These are phyloP conservation scores for Sylvilagus floridanus DNA, from an alignment of 2,797 vertebrate genomes.

Conservation along the genomic window DNA sequence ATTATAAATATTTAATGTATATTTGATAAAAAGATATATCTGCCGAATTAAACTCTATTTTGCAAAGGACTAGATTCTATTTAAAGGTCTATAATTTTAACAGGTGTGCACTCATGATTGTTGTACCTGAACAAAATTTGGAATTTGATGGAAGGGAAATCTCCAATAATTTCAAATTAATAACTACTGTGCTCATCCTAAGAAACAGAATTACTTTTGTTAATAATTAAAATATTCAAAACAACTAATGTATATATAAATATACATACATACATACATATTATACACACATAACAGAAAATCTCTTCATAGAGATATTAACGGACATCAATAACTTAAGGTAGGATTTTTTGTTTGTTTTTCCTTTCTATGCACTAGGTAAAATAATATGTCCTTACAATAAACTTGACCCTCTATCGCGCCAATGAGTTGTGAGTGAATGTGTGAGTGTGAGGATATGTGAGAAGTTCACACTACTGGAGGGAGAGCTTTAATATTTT, in stretches of 20 bases:
- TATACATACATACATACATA: neutral
- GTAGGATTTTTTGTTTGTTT: neutral
- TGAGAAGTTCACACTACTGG: neutral
- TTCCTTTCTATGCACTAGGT: neutral
- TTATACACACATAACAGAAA: neutral
- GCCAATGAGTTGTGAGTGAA: no score
- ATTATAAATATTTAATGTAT: neutral
- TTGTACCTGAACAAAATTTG: neutral
- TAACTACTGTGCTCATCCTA: neutral
- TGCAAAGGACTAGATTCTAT: neutral
- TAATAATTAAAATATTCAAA: neutral
- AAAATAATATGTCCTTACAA: neutral
- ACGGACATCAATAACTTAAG: neutral
- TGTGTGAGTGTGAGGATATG: neutral
- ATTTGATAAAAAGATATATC: neutral
- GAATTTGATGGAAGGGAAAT: no score
- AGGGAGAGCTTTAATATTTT: neutral
- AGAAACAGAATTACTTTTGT: neutral
- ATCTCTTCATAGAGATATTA: neutral
- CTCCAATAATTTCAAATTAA: neutral
- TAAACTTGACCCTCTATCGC: neutral
- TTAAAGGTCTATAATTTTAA: neutral
- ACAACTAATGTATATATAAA: neutral
- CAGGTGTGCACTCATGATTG: neutral
- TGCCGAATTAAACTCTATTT: neutral